These are phyloP conservation scores for Columbina picui DNA, from an alignment of 2,113 vertebrate species.

Conservation along the genomic window DNA sequence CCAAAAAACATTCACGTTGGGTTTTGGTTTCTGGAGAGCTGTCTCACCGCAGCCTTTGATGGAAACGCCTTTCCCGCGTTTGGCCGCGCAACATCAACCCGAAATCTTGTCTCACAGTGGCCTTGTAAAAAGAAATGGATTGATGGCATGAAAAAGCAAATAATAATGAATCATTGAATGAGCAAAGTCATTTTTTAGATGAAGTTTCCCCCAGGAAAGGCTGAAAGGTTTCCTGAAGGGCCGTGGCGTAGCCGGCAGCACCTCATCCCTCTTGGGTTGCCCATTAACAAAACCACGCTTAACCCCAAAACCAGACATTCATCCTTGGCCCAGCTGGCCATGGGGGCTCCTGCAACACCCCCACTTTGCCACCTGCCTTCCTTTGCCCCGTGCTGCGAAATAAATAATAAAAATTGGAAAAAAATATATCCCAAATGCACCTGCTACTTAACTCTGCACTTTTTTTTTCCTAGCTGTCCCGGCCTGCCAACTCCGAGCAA, in stretches of 20 bases:
- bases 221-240: background rate
- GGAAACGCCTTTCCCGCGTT: too few species aligned
- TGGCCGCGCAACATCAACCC: too few species aligned
- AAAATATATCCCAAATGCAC: background rate
- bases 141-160: background rate
- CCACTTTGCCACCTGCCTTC: background rate
- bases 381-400: background rate
- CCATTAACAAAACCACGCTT: background rate
- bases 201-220: background rate
- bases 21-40: background rate
- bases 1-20: fast-evolving
- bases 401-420: background rate
- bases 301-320: background rate
- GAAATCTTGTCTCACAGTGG: too few species aligned
- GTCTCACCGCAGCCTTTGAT: too few species aligned
- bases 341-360: background rate
- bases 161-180: background rate
- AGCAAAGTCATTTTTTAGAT: background rate
- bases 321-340: background rate
- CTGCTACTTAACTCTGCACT: conserved; percentile 21
- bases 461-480: conserved; percentile 8
- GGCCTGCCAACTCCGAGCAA: conserved; percentile 35
- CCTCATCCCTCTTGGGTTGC: background rate
- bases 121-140: background rate
- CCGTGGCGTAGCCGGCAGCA: fast-evolving